Percentiles rank a stretch among this genome's conserved stretches.
These are phyloP conservation scores for Helogale parvula DNA, from an alignment of 2,113 vertebrate genomes.

Conservation along the genomic window DNA sequence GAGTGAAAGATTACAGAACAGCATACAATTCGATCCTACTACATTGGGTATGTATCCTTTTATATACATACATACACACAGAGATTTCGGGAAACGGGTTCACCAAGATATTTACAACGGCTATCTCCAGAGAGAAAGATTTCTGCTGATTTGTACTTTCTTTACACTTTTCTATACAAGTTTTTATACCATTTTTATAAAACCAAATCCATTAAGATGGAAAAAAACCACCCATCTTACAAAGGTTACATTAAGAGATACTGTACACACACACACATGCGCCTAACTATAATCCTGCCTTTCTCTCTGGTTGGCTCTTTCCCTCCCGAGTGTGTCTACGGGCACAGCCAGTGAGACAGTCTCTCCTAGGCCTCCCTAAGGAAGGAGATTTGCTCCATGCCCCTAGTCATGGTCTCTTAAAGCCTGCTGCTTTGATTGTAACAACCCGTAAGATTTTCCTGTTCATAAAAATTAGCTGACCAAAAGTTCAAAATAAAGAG, in stretches of 20 bases:
- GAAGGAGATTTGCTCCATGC: neutral
- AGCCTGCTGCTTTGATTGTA: neutral
- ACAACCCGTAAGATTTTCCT: neutral
- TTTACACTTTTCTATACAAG: neutral
- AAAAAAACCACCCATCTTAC: neutral
- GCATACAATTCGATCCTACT: neutral
- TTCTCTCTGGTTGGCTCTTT: neutral
- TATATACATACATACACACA: neutral
- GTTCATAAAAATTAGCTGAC: slow-evolving; percentile 5
- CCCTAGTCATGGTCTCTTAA: neutral
- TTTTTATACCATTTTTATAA: neutral
- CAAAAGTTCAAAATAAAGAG: neutral
- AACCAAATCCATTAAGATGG: neutral
- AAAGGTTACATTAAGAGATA: neutral
- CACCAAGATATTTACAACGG: neutral
- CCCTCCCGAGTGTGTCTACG: too few species aligned
- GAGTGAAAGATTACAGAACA: neutral
- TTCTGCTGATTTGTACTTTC: neutral
- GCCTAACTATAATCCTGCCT: neutral
- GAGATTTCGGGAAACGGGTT: neutral
- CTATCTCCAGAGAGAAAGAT: neutral
- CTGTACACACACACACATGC: neutral
- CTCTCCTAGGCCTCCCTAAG: neutral
- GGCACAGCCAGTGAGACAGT: neutral
- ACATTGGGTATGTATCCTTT: neutral